A percentile compares a stretch with the other conserved stretches of the same genome.
These are phyloP conservation scores for Drosophila rellima DNA, from an alignment of 2,888 invertebrate species.

Conservation along the genomic window DNA sequence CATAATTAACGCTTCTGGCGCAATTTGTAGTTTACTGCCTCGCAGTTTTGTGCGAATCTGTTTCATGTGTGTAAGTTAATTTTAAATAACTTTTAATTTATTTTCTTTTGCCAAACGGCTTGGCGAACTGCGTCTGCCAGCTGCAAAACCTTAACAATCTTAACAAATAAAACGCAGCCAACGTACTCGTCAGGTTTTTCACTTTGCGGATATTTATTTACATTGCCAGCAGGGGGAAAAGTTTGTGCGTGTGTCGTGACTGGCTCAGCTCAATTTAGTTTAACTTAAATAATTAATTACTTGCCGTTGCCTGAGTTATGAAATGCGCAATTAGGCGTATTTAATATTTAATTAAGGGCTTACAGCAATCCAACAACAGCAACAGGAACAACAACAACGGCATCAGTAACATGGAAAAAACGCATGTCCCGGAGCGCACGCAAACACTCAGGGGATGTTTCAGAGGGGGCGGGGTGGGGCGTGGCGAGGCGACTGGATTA, in stretches of 20 bases:
- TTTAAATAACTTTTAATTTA: constrained; percentile 13
- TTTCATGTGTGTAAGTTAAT: constrained; percentile 22
- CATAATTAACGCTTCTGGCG: constrained; percentile 52
- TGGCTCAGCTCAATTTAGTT: constrained; percentile 77
- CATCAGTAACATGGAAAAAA: constrained; percentile 26
- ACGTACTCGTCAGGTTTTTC: constrained; percentile 15
- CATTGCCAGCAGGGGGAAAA: constrained; percentile 33
- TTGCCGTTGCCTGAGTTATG: constrained; percentile 78
- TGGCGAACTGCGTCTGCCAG: background rate
- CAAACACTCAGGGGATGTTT: constrained; percentile 44
- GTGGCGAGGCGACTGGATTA: constrained; percentile 71
- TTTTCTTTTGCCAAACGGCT: constrained; percentile 22
- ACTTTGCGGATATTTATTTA: constrained; percentile 37
- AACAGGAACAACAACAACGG: constrained; percentile 26
- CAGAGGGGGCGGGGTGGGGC: constrained; percentile 1
- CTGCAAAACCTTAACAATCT: constrained; percentile 15
- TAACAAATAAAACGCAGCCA: constrained; percentile 10
- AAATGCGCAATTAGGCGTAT: constrained; percentile 81
- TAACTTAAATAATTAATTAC: constrained; percentile 80
- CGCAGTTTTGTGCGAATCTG: constrained; percentile 1
- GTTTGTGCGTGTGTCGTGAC: constrained; percentile 55
- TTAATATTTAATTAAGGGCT: constrained; percentile 82
- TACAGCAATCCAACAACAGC: constrained; percentile 46
- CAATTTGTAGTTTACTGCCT: constrained; percentile 31
- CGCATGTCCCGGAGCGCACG: constrained; percentile 44